Evolutionary conservation across 2,888 invertebrate species (phyloP).

Genomic region (Embidobia sp.): DNA sequence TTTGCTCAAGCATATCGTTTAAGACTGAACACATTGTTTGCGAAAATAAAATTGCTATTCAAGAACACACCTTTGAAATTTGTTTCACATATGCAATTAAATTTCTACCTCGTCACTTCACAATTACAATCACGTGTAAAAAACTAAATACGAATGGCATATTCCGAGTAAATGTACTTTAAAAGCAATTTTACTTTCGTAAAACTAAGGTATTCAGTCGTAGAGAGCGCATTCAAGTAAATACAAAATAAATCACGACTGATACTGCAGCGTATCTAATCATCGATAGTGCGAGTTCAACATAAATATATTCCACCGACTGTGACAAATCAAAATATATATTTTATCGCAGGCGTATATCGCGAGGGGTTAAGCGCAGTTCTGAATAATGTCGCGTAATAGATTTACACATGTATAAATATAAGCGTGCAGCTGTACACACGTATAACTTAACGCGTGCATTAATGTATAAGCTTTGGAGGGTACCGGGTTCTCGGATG

Average conservation of each 20-base stretch:
- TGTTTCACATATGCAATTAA: too few species aligned
- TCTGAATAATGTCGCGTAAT: constrained; percentile 53
- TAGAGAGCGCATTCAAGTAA: constrained; percentile 1
- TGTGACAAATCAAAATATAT: constrained; percentile 73
- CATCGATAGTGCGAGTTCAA: constrained; percentile 70
- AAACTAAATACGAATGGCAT: too few species aligned
- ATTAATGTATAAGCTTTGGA: constrained; percentile 46
- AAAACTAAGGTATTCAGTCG: neutral
- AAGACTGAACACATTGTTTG: too few species aligned
- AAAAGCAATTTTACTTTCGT: too few species aligned
- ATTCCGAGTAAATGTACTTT: too few species aligned
- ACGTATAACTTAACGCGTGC: constrained; percentile 47
- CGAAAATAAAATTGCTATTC: too few species aligned
- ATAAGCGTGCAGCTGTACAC: constrained; percentile 41
- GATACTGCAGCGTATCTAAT: constrained; percentile 69
- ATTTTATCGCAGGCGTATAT: constrained; percentile 68
- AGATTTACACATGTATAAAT: constrained; percentile 58
- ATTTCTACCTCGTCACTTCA: too few species aligned
- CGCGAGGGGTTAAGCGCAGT: constrained; percentile 42
- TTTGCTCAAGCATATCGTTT: too few species aligned
- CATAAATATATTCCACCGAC: constrained; percentile 66
- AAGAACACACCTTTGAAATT: too few species aligned
- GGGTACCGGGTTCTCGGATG: constrained; percentile 61
- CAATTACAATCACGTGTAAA: too few species aligned
- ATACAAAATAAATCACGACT: constrained; percentile 57